phyloP scores from a whole-genome alignment of 2,113 vertebrate genomes.

The Delphinus delphis region DNA sequence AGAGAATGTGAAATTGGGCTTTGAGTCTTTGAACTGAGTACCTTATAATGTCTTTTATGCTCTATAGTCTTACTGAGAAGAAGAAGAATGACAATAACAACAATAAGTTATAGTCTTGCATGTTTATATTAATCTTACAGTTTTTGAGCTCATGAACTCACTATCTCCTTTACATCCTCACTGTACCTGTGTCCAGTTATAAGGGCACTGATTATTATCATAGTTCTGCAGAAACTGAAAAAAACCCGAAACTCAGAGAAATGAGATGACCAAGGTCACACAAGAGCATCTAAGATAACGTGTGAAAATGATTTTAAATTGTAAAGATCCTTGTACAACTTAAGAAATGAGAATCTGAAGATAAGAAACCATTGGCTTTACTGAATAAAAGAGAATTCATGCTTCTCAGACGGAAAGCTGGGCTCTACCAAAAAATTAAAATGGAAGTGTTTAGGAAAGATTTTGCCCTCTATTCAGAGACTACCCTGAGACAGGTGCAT shows the following conservation, averaged over 20 bases:
- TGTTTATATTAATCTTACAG: neutral
- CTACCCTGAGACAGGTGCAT: neutral
- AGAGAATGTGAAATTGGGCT: neutral
- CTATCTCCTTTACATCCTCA: neutral
- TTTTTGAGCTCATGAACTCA: neutral
- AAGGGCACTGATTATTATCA: neutral
- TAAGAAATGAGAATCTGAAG: neutral
- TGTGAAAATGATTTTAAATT: slow-evolving; percentile 1
- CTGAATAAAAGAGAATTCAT: neutral
- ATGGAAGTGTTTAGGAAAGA: neutral
- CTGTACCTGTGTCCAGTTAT: neutral
- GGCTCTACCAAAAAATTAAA: neutral
- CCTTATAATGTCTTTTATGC: neutral
- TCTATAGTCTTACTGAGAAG: neutral
- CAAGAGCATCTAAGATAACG: neutral
- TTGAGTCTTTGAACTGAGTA: neutral
- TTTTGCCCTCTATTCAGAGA: neutral
- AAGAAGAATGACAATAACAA: neutral
- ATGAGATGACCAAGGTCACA: neutral
- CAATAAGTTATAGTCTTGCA: neutral
- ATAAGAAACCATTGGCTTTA: neutral
- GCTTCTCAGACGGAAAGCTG: neutral
- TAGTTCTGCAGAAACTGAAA: neutral
- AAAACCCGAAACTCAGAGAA: neutral
- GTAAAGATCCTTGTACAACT: neutral